A percentile compares a stretch with the other conserved stretches of the same genome.
Conservation (phyloP, 2,888 invertebrate species). For the Nomada hirtipes region DNA sequence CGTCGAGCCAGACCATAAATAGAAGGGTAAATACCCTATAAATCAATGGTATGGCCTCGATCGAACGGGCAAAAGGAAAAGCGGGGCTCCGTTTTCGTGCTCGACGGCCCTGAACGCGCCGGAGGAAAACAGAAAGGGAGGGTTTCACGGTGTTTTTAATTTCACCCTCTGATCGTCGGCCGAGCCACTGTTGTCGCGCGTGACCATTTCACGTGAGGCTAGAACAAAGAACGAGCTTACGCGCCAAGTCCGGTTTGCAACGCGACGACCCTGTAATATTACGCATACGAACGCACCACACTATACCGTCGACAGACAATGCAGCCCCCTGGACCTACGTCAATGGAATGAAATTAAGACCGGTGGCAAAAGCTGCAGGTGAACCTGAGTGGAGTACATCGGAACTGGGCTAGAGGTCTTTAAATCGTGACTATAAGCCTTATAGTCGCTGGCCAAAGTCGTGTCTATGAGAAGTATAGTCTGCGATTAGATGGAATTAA, state of each 20-base stretch:
- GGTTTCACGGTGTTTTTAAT: slow-evolving; percentile 76
- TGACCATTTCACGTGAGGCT: slow-evolving; percentile 47
- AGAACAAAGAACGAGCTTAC: slow-evolving; percentile 43
- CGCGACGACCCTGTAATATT: slow-evolving; percentile 23
- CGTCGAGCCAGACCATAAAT: slow-evolving; percentile 38
- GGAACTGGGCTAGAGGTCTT: neutral
- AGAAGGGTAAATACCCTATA: slow-evolving; percentile 56
- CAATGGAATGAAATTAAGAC: slow-evolving; percentile 54
- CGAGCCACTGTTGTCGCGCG: slow-evolving; percentile 32
- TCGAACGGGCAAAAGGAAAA: slow-evolving; percentile 44
- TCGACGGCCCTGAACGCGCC: slow-evolving; percentile 67
- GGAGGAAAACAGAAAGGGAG: slow-evolving; percentile 54
- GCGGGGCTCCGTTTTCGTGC: slow-evolving; percentile 60
- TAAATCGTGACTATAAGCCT: neutral
- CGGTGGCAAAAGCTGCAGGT: slow-evolving; percentile 14
- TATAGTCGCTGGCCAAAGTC: neutral
- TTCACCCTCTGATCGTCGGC: slow-evolving; percentile 64
- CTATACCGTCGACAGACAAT: slow-evolving; percentile 17
- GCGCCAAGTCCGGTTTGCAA: slow-evolving; percentile 21
- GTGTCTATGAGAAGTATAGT: too few relatives aligned
- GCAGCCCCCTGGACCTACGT: slow-evolving; percentile 66
- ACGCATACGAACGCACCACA: slow-evolving; percentile 28
- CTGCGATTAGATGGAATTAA: too few relatives aligned
- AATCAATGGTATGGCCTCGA: slow-evolving; percentile 51
- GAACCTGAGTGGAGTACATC: neutral